Evolutionary conservation across 2,888 invertebrate genomes (phyloP), one percentile per base, ranked within the genome.

Genomic region (Hoplodrina blanda): DNA sequence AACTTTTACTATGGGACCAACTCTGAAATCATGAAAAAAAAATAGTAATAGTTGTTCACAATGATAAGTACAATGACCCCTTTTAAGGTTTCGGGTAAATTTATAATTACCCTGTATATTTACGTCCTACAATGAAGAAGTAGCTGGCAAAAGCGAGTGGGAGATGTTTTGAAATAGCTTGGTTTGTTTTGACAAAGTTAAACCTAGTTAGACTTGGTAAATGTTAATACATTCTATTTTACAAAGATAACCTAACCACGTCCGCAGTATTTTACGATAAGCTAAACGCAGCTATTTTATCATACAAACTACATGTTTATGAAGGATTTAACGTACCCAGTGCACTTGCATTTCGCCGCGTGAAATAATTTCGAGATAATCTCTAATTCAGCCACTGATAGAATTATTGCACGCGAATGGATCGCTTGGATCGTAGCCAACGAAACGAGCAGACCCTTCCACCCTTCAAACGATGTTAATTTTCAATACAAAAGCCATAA

Each of bases 371-470:
- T 78, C 76, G 85, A 89, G 89, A 90, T 91, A 90, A 91, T 90
- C 87, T 87, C 89, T 89, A 89, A 90, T 90, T 90, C 87, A 86
- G 85, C 83, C 76, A 82, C 85, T 89, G 91, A 92, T 91, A 89
- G 89, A 93, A 92, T 91, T 93, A 93, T 91, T 88, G 89, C 90
- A 85, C 85, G 83, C 83, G 87, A 88, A 87, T 88, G 88, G 88
- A 89, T 89, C 80, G 87, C 83, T 91, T 93, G 93, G 93, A 89
- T 73, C 69, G 37, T 64, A 72, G 90, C 93, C 93, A 93, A 71
- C 63, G 55, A 64, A 65, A 56, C 52, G 53, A 62, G 44, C 53
- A 56, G 57, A 62, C 81, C 85, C 73, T 80, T 77, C n/a, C 64
- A 75, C 72, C 71, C 78, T 74, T 71, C 78, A 80, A 83, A 76